Evolutionary conservation across 2,888 invertebrate species (phyloP).

Genomic region (Netelia virgata): DNA sequence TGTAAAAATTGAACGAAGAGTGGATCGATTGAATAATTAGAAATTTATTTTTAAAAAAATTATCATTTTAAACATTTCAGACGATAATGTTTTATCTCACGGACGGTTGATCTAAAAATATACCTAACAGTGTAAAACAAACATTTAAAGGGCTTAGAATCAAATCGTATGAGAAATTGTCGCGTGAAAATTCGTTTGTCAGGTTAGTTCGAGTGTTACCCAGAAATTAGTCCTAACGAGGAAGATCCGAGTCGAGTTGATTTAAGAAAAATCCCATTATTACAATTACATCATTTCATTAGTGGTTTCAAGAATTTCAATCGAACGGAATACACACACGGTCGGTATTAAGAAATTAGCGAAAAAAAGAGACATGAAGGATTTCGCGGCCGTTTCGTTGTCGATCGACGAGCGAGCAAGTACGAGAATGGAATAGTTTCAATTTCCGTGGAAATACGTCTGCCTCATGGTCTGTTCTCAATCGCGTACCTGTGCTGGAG

Average conservation of each 20-base stretch:
- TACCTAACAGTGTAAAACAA: background rate
- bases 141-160: background rate
- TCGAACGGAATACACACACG: background rate
- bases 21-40: too few species aligned
- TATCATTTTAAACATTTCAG: background rate
- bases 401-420: constrained; percentile 45
- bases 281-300: constrained; percentile 4
- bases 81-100: background rate
- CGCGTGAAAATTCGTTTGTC: constrained; percentile 23
- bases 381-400: constrained; percentile 50
- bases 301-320: constrained; percentile 35
- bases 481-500: constrained; percentile 50
- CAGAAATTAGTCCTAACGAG: constrained; percentile 54
- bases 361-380: background rate
- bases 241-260: constrained; percentile 39
- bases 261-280: constrained; percentile 33
- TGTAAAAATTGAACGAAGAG: too few species aligned
- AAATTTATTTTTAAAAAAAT: background rate
- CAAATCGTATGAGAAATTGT: background rate
- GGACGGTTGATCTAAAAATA: too few species aligned
- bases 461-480: constrained; percentile 52
- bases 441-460: constrained; percentile 64
- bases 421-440: constrained; percentile 55
- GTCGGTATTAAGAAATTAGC: background rate
- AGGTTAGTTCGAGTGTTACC: constrained; percentile 27